Base-by-base conservation (phyloP, 2,888 invertebrate genomes). In the Dolichopus griseipennis region DNA sequence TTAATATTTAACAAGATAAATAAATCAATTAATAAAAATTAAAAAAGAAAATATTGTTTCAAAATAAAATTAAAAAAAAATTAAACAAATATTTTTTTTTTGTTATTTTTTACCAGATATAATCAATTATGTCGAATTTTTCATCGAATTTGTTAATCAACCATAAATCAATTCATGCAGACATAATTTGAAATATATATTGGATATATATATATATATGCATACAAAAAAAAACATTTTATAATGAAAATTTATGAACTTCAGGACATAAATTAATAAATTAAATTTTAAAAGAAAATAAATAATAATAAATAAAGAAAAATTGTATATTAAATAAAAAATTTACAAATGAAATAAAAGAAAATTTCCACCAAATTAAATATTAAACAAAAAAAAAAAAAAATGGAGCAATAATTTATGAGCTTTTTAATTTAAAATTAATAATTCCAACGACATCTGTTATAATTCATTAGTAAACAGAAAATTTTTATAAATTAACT, bases 91-190 rank as follows among this genome's bases (percentile, higher is more conserved):
- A 27, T 27, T 27, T 27, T 27, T 27, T 27, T 27, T 27, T 27
- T n/a, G n/a, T n/a, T n/a, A n/a, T n/a, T n/a, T n/a, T n/a, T n/a
- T n/a, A n/a, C n/a, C 8, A 6, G 18, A 52, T 52, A n/a, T 18
- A 52, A 52, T 52, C 52, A 52, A 15, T 52, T 52, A 52, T 52
- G 15, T 52, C 18, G 52, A 52, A 18, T 52, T 52, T 52, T 52
- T 52, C 52, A 52, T 52, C 52, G 52, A 52, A 52, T 12, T 52
- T 52, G n/a, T 52, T 52, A 52, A 52, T 52, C 52, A 52, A 52
- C 52, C 52, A 52, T 52, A 52, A 52, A 52, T 52, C 52, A 52
- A 52, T n/a, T 52, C 52, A 52, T 52, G 52, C 52, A 52, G n/a
- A 52, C n/a, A 52, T 52, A 52, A 52, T 18, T 2, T 52, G 18